phyloP scores from a whole-genome alignment of 2,797 vertebrate genomes.

The Telmatherina bonti region DNA sequence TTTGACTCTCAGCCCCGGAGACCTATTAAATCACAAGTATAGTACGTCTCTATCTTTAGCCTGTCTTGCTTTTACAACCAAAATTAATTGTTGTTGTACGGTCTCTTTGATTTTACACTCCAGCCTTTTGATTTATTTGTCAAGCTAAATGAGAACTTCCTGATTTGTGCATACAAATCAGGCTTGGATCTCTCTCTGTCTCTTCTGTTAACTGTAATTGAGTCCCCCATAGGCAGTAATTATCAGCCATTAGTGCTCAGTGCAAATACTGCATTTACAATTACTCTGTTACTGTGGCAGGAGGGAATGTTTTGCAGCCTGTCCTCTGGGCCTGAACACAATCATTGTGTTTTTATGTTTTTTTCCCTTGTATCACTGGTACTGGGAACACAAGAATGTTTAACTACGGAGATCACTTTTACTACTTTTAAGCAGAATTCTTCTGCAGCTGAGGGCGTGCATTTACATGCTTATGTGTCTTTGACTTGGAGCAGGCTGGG shows the following conservation, averaged over 20 bases:
- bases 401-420: not conserved
- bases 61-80: constrained; percentile 22
- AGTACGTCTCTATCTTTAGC: constrained; percentile 3
- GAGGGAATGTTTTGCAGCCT: constrained; percentile 34
- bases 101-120: constrained; percentile 58
- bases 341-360: constrained; percentile 24
- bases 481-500: constrained; percentile 58
- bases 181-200: constrained; percentile 25
- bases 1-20: constrained; percentile 35
- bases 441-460: not conserved
- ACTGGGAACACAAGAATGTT: constrained; percentile 3
- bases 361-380: constrained; percentile 7
- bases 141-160: constrained; percentile 52
- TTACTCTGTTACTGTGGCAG: constrained; percentile 52
- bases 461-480: constrained; percentile 5
- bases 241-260: constrained; percentile 69
- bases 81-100: constrained; percentile 30
- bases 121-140: constrained; percentile 49
- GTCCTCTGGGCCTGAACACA: constrained; percentile 28
- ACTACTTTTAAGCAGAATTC: not conserved
- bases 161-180: constrained; percentile 62
- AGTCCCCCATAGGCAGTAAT: constrained; percentile 70
- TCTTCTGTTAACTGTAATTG: constrained; percentile 54
- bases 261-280: constrained; percentile 70
- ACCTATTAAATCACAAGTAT: constrained; percentile 23